Evolutionary conservation across 2,113 vertebrate species (phyloP).

Genomic region (Carlito syrichta): DNA sequence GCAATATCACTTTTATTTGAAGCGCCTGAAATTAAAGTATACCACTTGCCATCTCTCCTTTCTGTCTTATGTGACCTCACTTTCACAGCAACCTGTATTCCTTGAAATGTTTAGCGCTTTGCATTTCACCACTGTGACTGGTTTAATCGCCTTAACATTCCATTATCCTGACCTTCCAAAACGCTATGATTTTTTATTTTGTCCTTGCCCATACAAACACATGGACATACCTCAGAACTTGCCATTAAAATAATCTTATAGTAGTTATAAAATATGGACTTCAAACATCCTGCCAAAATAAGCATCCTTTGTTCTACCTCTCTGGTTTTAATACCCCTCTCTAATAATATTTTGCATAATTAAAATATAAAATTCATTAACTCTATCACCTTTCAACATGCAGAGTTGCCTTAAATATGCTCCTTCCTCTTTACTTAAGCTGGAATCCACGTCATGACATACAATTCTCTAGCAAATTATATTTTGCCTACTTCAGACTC

Average conservation of each 20-base stretch:
- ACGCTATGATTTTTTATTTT: neutral
- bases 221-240: neutral
- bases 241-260: neutral
- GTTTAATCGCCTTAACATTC: neutral
- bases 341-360: neutral
- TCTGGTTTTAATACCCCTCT: neutral
- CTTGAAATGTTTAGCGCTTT: neutral
- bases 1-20: neutral
- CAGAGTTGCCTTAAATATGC: neutral
- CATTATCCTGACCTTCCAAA: neutral
- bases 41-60: neutral
- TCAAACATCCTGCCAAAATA: neutral
- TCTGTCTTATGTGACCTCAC: neutral
- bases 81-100: neutral
- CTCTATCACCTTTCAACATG: neutral
- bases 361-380: neutral
- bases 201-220: neutral
- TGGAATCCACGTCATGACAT: neutral
- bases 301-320: neutral
- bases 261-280: neutral
- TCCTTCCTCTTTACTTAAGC: neutral
- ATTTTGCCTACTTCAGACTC: accelerated
- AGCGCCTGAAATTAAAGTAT: neutral
- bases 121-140: neutral
- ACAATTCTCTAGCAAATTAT: neutral